These are phyloP conservation scores for Dolichallabes microphthalmus DNA, from an alignment of 2,113 vertebrate species.

Conservation along the genomic window DNA sequence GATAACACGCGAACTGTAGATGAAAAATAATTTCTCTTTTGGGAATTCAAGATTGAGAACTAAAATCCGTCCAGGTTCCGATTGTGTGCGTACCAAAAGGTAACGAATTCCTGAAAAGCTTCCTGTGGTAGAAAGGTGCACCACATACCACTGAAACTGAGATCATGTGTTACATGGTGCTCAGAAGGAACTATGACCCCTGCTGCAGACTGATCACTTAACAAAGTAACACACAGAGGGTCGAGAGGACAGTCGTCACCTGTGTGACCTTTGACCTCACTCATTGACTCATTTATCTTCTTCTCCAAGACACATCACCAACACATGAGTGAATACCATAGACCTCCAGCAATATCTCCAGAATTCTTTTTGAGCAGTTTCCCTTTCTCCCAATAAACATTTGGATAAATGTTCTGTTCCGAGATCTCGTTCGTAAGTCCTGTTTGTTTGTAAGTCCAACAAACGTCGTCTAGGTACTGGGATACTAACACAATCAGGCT, in stretches of 20 bases:
- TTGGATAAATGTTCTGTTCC: not conserved
- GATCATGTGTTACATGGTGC: not conserved
- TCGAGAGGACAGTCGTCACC: constrained; percentile 6
- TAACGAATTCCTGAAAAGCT: not conserved
- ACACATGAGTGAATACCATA: not conserved
- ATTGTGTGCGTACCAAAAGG: not conserved
- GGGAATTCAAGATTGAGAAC: not conserved
- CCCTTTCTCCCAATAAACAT: too few relatives aligned
- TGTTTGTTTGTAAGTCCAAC: too few relatives aligned
- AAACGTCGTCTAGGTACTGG: too few relatives aligned
- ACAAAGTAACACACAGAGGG: not conserved
- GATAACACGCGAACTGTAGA: not conserved
- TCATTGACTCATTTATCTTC: not conserved
- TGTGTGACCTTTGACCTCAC: constrained; percentile 34
- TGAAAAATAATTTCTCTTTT: not conserved
- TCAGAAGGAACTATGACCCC: not conserved
- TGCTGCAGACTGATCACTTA: not conserved
- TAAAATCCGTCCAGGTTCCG: not conserved
- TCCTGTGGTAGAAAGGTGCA: not conserved
- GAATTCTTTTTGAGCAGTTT: not conserved
- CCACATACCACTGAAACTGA: not conserved
- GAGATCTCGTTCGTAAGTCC: too few relatives aligned
- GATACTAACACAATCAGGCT: too few relatives aligned
- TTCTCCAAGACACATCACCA: not conserved
- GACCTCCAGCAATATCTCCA: not conserved